These are phyloP conservation scores for Lophotis ruficrista DNA, from an alignment of 2,113 vertebrate species.

Conservation along the genomic window DNA sequence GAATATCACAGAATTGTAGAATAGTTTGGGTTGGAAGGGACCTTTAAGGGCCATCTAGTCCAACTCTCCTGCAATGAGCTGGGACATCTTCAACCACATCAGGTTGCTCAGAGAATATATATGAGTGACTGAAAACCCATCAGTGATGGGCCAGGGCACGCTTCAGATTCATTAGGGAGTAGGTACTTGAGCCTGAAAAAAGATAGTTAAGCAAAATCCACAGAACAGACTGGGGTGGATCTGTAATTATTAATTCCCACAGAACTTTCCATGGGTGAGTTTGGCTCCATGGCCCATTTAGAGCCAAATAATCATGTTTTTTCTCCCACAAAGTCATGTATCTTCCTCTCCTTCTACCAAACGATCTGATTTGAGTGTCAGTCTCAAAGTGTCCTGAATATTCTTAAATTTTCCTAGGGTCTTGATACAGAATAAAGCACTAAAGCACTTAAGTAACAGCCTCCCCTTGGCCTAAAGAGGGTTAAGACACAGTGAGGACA, in stretches of 20 bases:
- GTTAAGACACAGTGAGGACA: neutral
- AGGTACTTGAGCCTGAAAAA: neutral
- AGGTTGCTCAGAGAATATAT: neutral
- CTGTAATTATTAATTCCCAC: neutral
- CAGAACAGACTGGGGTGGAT: neutral
- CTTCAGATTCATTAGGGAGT: neutral
- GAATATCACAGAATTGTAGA: neutral
- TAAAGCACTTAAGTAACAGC: neutral
- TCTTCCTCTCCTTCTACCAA: neutral
- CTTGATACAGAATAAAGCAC: neutral
- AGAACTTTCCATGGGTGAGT: neutral
- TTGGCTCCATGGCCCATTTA: neutral
- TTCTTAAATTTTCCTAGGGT: neutral
- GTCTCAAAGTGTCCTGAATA: neutral
- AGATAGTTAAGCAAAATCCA: neutral
- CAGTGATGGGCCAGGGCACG: neutral
- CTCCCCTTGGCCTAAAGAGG: neutral
- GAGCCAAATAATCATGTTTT: neutral
- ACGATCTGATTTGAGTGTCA: neutral
- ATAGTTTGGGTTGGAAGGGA: too few species aligned
- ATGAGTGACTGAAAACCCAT: neutral
- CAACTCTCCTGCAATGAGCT: too few species aligned
- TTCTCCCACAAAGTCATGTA: neutral
- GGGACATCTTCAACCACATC: too few species aligned
- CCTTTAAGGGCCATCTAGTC: too few species aligned